A percentile compares a stretch with the other conserved stretches of the same genome.
phyloP scores from a whole-genome alignment of 2,888 invertebrate genomes.

The Lysandra coridon region DNA sequence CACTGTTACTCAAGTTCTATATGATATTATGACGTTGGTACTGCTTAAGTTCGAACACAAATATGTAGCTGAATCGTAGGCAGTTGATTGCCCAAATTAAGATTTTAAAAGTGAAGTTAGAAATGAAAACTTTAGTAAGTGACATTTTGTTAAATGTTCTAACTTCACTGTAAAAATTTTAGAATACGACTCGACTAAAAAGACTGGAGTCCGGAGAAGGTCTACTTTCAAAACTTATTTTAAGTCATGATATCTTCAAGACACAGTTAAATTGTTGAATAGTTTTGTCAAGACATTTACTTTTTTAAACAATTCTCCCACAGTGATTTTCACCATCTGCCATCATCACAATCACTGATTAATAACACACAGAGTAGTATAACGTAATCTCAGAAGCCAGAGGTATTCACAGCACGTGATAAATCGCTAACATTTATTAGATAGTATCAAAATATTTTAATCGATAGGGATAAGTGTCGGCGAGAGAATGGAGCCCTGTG shows the following conservation, averaged over 20 bases:
- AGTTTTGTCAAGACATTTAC: neutral
- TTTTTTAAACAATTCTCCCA: neutral
- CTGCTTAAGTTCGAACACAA: too few relatives aligned
- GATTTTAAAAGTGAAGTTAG: too few relatives aligned
- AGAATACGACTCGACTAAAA: too few relatives aligned
- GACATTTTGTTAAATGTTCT: too few relatives aligned
- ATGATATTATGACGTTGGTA: neutral
- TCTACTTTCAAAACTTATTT: neutral
- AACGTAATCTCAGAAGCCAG: conserved; percentile 56
- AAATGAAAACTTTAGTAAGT: too few relatives aligned
- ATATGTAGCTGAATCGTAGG: too few relatives aligned
- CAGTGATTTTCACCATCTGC: neutral
- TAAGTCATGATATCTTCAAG: neutral
- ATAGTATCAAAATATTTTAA: conserved; percentile 79
- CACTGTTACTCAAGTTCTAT: neutral
- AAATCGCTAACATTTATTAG: conserved; percentile 73
- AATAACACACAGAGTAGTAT: conserved; percentile 52
- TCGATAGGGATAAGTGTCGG: conserved; percentile 72
- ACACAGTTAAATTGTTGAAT: neutral
- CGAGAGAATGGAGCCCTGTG: neutral
- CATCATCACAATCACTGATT: conserved; percentile 50
- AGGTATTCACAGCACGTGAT: conserved; percentile 59
- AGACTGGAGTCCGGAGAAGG: too few relatives aligned
- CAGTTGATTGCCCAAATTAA: too few relatives aligned
- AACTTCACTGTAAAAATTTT: too few relatives aligned